phyloP scores from a whole-genome alignment of 2,797 vertebrate genomes.

The Ctenosaura bakeri region DNA sequence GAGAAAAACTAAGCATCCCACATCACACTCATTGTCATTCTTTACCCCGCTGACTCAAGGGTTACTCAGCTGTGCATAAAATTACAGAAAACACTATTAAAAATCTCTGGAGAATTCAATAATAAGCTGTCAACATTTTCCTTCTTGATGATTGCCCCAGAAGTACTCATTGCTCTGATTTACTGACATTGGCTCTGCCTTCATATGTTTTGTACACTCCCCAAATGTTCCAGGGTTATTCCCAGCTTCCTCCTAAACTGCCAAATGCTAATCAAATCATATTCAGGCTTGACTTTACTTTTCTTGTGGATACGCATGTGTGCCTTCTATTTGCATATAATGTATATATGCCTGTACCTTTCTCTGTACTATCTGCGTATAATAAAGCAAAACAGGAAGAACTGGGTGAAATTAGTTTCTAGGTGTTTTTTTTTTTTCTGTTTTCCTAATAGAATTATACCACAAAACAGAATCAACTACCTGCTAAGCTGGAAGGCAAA shows the following conservation, averaged over 20 bases:
- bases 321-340: neutral
- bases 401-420: neutral
- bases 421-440: no score
- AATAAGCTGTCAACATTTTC: constrained; percentile 63
- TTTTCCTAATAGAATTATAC: neutral
- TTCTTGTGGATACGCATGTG: constrained; percentile 2
- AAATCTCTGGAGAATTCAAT: constrained; percentile 53
- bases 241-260: neutral
- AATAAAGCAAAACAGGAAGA: neutral
- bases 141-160: constrained; percentile 57
- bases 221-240: constrained; percentile 30
- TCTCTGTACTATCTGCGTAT: no score
- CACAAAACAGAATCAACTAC: neutral
- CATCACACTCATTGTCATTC: neutral
- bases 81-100: constrained; percentile 54
- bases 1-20: constrained; percentile 21
- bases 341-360: neutral
- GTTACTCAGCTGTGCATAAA: constrained; percentile 50
- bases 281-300: constrained; percentile 47
- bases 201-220: constrained; percentile 41
- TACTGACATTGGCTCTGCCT: constrained; percentile 52
- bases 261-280: constrained; percentile 54
- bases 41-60: constrained; percentile 34
- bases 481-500: neutral
- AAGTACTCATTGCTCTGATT: constrained; percentile 62